phyloP scores from a whole-genome alignment of 2,113 vertebrate genomes.

The Cyanocitta stelleri region DNA sequence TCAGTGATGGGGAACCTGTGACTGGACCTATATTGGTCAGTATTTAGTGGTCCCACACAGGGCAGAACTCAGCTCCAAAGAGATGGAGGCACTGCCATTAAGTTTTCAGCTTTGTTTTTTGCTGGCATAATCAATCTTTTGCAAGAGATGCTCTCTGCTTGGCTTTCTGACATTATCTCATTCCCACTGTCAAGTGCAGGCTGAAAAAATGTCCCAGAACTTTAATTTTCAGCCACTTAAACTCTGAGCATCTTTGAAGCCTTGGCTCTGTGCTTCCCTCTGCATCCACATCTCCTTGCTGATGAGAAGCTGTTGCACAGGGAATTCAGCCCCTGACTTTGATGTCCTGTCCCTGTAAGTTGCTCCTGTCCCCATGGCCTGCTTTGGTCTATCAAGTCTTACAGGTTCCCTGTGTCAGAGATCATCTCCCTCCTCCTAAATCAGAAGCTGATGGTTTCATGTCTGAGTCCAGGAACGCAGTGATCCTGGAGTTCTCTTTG shows the following conservation, averaged over 20 bases:
- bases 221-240: conserved; percentile 12
- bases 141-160: neutral
- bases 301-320: neutral
- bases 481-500: neutral
- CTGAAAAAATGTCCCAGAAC: neutral
- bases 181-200: neutral
- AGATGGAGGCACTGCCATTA: neutral
- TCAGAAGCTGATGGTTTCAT: neutral
- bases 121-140: neutral
- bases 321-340: neutral
- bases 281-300: rapidly evolving
- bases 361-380: neutral
- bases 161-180: neutral
- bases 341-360: neutral
- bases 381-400: neutral
- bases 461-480: neutral
- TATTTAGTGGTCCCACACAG: neutral
- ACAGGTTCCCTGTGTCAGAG: neutral
- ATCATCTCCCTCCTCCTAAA: neutral
- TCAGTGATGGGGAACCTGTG: neutral
- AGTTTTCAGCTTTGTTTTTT: neutral
- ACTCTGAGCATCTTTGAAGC: neutral
- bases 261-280: neutral
- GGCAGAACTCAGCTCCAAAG: neutral
- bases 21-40: neutral